Base-by-base conservation (phyloP, 1,140 invertebrate species). In the Drosophila seguyi region DNA sequence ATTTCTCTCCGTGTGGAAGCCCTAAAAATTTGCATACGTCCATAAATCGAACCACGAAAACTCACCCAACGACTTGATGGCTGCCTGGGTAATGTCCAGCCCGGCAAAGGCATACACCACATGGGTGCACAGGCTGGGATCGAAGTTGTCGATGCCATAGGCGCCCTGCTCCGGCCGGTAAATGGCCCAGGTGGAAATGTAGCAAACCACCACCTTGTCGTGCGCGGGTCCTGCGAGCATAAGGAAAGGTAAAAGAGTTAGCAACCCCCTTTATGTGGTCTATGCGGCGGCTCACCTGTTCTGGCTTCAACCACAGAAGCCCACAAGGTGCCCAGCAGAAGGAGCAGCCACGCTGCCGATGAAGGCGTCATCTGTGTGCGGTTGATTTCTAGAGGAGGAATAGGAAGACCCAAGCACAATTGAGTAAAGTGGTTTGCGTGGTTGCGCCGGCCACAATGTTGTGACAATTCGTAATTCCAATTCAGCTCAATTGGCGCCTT, bases 61-160 rank as follows among this genome's bases (percentile, higher is more conserved):
- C 79, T 72, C 93, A 95, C 95, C 95, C 63, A 95, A 79, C 44
- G 94, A 94, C 76, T 94, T 95, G 39, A 98, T 96, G n/a, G 93
- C 94, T 75, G 94, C 94, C 1, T 94, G 94, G 1, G 92, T 93
- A 3, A 94, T 93, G 78, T 97, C 95, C 13, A 98, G 92, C 0
- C 97, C 97, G 14, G 96, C 97, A 91, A 98, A 98, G 6, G 97
- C 95, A 81, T 98, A 98, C 20, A 98, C 95, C 11, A 98, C 92
- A 87, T 99, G 97, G 0, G 97, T 98, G 90, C 98, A 99, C 14
- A 98, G 93, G 8, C 94, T 94, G 0, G 97, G 95, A 60, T 96
- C 95, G 34, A 98, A 93, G 90, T 97, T 93, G 22, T 96, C 94
- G 18, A 96, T 91, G 0, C 93, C 91, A 88, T 96, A 97, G 47